Conservation (phyloP, 2,888 invertebrate genomes). For the Apamea monoglypha region DNA sequence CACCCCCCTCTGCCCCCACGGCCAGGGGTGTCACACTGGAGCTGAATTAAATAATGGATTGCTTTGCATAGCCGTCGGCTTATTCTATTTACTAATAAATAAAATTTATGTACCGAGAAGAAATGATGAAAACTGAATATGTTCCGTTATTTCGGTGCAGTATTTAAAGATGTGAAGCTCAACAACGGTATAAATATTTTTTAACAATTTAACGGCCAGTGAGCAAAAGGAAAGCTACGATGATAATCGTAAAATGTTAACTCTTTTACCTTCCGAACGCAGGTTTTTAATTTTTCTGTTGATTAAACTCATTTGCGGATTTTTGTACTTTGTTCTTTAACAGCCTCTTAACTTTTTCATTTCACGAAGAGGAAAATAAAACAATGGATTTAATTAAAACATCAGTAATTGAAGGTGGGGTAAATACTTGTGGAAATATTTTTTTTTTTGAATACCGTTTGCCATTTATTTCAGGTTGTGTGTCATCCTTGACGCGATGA, state of each 20-base stretch:
- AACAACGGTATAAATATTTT: not conserved
- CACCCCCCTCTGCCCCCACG: slow-evolving; percentile 66
- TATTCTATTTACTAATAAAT: slow-evolving; percentile 73
- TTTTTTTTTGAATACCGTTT: not conserved
- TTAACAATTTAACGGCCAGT: slow-evolving; percentile 7
- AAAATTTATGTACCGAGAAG: slow-evolving; percentile 59
- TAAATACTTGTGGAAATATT: not conserved
- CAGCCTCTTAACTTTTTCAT: slow-evolving; percentile 21
- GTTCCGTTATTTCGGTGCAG: slow-evolving; percentile 7
- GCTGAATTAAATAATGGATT: slow-evolving; percentile 83
- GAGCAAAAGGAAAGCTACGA: not conserved
- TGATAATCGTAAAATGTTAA: not conserved
- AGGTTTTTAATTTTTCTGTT: slow-evolving; percentile 15
- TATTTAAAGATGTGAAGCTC: not conserved
- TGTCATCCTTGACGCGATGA: slow-evolving; percentile 24
- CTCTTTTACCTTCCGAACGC: slow-evolving; percentile 18
- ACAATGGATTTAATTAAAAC: slow-evolving; percentile 19
- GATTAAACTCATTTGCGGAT: slow-evolving; percentile 20
- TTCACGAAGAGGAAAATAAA: not conserved
- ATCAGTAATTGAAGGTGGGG: slow-evolving; percentile 1
- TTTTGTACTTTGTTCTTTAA: slow-evolving; percentile 17
- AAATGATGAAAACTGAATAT: slow-evolving; percentile 47
- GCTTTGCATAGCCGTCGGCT: slow-evolving; percentile 76
- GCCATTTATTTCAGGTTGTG: not conserved
- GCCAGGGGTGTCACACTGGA: slow-evolving; percentile 73